Percentiles rank a stretch among this genome's conserved stretches.
phyloP scores from a whole-genome alignment of 1,140 invertebrate species.

The Venturia canescens region DNA sequence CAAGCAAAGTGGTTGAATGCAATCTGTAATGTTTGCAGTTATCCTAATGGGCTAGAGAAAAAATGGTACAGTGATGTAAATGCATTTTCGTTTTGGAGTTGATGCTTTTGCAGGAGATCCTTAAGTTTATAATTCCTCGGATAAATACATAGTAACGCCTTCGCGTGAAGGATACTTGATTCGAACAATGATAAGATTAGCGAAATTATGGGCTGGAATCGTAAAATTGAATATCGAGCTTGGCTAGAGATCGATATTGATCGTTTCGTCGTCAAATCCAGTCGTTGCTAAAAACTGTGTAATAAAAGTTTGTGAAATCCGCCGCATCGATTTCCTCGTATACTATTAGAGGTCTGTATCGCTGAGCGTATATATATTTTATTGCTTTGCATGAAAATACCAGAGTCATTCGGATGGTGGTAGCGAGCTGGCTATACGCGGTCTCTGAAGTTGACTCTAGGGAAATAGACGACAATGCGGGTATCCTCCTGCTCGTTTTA shows the following conservation, averaged over 20 bases:
- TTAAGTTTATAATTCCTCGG: too few species aligned
- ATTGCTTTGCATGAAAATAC: conserved; percentile 43
- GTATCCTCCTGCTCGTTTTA: neutral
- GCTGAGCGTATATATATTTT: neutral
- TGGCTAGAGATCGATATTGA: too few species aligned
- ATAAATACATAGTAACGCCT: too few species aligned
- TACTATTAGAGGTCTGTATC: neutral
- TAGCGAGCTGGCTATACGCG: neutral
- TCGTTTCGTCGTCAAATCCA: neutral
- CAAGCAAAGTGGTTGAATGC: too few species aligned
- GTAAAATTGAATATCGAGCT: neutral
- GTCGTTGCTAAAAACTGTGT: neutral
- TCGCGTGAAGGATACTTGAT: too few species aligned
- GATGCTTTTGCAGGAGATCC: too few species aligned
- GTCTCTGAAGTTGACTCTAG: conserved; percentile 44
- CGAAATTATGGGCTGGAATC: neutral
- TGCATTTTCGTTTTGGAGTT: too few species aligned
- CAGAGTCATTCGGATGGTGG: neutral
- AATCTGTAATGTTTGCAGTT: too few species aligned
- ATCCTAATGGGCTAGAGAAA: too few species aligned
- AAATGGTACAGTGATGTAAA: too few species aligned
- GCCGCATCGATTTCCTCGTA: conserved; percentile 1
- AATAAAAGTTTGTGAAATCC: neutral
- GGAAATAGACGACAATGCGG: conserved; percentile 43
- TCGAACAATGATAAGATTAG: neutral